A percentile compares a stretch with the other conserved stretches of the same genome.
phyloP scores from a whole-genome alignment of 1,140 invertebrate genomes.

The Epicauta chinensis region DNA sequence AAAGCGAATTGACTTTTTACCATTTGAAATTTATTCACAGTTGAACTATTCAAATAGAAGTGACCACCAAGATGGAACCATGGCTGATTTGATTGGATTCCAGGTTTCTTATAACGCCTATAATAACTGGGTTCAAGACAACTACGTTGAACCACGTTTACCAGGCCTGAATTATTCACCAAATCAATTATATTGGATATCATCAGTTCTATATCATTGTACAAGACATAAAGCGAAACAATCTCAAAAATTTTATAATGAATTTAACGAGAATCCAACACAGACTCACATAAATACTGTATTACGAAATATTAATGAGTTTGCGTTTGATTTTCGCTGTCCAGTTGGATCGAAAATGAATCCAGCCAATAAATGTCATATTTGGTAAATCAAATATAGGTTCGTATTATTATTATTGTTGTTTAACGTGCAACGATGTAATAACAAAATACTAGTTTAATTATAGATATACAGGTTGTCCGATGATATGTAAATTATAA shows the following conservation, averaged over 20 bases:
- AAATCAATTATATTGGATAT: slow-evolving; percentile 62
- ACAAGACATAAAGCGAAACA: slow-evolving; percentile 59
- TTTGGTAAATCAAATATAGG: slow-evolving; percentile 26
- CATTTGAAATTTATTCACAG: slow-evolving; percentile 45
- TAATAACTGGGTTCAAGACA: slow-evolving; percentile 57
- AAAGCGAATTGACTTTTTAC: too few relatives aligned
- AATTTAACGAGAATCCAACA: slow-evolving; percentile 47
- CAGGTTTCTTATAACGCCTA: slow-evolving; percentile 83
- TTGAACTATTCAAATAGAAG: slow-evolving; percentile 76
- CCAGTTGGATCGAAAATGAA: slow-evolving; percentile 77
- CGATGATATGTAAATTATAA: too few relatives aligned
- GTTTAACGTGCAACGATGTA: too few relatives aligned
- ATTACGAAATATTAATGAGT: slow-evolving; percentile 83
- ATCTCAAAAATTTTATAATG: slow-evolving; percentile 61
- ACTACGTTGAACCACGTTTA: slow-evolving; percentile 58
- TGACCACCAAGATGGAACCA: slow-evolving; percentile 73
- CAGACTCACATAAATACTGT: slow-evolving; percentile 78
- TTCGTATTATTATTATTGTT: not conserved
- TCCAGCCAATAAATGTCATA: slow-evolving; percentile 46
- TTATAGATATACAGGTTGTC: too few relatives aligned
- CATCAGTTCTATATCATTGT: slow-evolving; percentile 59
- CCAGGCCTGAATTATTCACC: slow-evolving; percentile 62
- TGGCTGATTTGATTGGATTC: slow-evolving; percentile 77
- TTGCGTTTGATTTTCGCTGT: slow-evolving; percentile 82
- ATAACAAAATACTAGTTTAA: too few relatives aligned